These are phyloP conservation scores for Eupithecia tripunctaria DNA, from an alignment of 2,888 invertebrate genomes.

Conservation along the genomic window DNA sequence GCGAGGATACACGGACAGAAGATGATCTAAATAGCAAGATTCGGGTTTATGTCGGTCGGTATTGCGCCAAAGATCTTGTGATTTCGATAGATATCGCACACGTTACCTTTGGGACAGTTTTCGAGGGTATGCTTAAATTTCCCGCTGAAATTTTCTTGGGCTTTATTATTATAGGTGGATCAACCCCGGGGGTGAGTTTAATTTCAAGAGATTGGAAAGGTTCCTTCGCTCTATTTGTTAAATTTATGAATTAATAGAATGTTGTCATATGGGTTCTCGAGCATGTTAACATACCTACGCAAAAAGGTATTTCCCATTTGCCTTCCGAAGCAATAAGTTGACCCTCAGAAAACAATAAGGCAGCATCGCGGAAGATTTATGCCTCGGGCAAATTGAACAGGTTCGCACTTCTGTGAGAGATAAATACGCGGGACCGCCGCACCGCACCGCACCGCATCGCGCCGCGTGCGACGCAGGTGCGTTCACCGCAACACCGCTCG, in stretches of 20 bases:
- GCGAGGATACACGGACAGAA: conserved; percentile 60
- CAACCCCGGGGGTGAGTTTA: conserved; percentile 21
- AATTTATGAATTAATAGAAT: not conserved
- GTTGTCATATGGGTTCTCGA: not conserved
- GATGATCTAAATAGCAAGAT: conserved; percentile 78
- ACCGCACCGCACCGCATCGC: conserved; percentile 39
- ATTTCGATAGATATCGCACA: conserved; percentile 42
- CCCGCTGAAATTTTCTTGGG: conserved; percentile 23
- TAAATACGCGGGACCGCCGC: conserved; percentile 49
- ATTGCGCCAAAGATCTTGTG: conserved; percentile 59
- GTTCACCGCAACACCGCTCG: conserved; percentile 37
- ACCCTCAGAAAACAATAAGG: conserved; percentile 35
- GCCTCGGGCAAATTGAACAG: conserved; percentile 30
- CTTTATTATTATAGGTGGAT: conserved; percentile 36
- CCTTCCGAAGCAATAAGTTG: conserved; percentile 25
- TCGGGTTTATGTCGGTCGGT: conserved; percentile 67
- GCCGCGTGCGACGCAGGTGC: conserved; percentile 55
- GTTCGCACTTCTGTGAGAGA: conserved; percentile 51
- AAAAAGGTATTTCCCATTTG: not conserved
- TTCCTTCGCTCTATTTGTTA: not conserved
- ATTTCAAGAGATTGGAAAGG: conserved; percentile 16
- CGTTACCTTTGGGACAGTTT: conserved; percentile 40
- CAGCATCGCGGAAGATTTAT: conserved; percentile 30
- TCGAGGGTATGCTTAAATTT: conserved; percentile 34
- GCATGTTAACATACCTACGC: not conserved